Evolutionary conservation across 2,888 invertebrate species (phyloP).

Genomic region (Schizotus pectinicornis): DNA sequence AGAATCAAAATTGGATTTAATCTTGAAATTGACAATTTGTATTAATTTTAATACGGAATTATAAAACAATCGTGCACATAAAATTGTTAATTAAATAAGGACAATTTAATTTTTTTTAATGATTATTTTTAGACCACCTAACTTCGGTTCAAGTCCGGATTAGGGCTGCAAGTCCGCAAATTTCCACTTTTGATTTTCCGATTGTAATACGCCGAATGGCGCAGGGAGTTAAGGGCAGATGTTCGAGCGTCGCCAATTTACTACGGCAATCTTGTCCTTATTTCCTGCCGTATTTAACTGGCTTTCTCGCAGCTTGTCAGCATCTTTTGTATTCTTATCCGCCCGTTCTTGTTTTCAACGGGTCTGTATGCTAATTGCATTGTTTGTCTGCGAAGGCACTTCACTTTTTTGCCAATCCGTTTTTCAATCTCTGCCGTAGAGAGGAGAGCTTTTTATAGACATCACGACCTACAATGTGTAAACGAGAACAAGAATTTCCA

Average conservation of each 20-base stretch:
- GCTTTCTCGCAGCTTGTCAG: conserved; percentile 24
- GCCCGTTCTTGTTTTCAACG: conserved; percentile 9
- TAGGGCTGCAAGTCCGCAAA: background rate
- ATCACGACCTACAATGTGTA: too few species aligned
- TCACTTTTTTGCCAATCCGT: background rate
- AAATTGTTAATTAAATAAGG: too few species aligned
- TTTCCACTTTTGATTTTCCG: background rate
- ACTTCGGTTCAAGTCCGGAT: too few species aligned
- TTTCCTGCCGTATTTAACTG: conserved; percentile 12
- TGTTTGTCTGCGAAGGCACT: conserved; percentile 5
- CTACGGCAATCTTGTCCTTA: conserved; percentile 19
- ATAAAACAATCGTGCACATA: too few species aligned
- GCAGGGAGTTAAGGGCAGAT: conserved; percentile 14
- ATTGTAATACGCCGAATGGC: conserved; percentile 9
- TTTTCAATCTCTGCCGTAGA: background rate
- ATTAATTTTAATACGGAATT: too few species aligned
- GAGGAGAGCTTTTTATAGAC: too few species aligned
- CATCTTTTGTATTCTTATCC: conserved; percentile 24
- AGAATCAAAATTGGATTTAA: too few species aligned
- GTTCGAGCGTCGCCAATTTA: conserved; percentile 15
- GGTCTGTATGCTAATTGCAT: conserved; percentile 21
- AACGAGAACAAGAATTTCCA: too few species aligned
- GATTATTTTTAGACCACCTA: too few species aligned
- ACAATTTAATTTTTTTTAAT: too few species aligned
- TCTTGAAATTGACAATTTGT: too few species aligned